Conservation (phyloP, 2,888 invertebrate species). For the Hedychridium roseum region DNA sequence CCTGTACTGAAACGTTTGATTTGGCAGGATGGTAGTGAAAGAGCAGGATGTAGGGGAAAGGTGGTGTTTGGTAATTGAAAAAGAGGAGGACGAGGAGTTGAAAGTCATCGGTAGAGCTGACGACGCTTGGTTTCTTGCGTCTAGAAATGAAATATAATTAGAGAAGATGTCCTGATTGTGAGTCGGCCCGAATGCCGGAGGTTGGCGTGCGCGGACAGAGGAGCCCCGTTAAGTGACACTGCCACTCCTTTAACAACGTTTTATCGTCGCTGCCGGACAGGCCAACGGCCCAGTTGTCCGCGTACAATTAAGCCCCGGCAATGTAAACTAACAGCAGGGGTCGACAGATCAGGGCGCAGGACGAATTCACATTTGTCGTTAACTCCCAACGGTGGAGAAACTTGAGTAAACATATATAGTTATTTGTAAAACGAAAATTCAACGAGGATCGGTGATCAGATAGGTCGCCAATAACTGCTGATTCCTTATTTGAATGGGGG, state of each 20-base stretch:
- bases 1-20: neutral
- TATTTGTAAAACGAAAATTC: no score
- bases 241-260: constrained; percentile 13
- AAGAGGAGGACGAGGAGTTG: neutral
- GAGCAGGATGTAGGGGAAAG: neutral
- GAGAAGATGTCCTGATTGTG: constrained; percentile 29
- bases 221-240: constrained; percentile 30
- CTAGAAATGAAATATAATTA: constrained; percentile 40
- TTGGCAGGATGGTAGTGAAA: neutral
- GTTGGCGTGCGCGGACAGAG: constrained; percentile 6
- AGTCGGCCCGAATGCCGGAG: constrained; percentile 2
- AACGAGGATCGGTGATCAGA: no score
- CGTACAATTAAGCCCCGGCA: constrained; percentile 37
- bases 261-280: constrained; percentile 22
- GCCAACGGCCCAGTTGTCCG: constrained; percentile 40
- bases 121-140: constrained; percentile 30
- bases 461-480: no score
- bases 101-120: constrained; percentile 4
- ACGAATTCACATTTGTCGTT: constrained; percentile 25
- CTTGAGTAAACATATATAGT: no score
- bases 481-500: no score
- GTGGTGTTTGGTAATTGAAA: neutral
- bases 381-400: constrained; percentile 28
- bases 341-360: no score
- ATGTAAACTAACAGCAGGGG: constrained; percentile 1